Percentiles rank a stretch among this genome's conserved stretches.
phyloP scores from a whole-genome alignment of 1,140 invertebrate genomes.

The Scylla paramamosain region DNA sequence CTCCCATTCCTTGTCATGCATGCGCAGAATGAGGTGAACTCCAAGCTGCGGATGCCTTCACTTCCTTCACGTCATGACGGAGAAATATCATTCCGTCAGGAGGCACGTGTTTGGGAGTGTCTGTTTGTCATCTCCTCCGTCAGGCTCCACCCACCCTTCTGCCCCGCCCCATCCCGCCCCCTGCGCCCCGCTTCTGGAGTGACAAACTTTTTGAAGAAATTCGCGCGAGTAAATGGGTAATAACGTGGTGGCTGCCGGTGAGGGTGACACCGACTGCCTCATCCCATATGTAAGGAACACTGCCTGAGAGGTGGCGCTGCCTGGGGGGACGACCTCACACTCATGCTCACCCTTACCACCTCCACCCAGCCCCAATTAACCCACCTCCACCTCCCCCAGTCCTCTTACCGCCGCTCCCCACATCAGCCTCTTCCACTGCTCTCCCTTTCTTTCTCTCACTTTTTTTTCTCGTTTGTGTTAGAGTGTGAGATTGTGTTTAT shows the following conservation, averaged over 20 bases:
- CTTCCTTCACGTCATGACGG: neutral
- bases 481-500: no score
- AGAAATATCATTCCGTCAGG: no score
- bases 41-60: neutral
- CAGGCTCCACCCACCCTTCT: neutral
- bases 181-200: neutral
- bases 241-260: constrained; percentile 1
- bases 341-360: constrained; percentile 19
- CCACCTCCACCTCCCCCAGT: neutral
- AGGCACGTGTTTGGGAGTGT: no score
- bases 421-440: neutral
- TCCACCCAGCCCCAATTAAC: neutral
- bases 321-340: constrained; percentile 29
- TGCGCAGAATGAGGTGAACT: no score
- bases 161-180: neutral
- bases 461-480: no score
- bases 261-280: constrained; percentile 61
- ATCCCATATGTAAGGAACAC: constrained; percentile 73
- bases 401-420: neutral
- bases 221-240: constrained; percentile 57
- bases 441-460: no score
- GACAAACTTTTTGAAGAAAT: neutral
- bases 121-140: neutral
- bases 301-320: constrained; percentile 47
- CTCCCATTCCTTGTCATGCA: no score